phyloP scores from a whole-genome alignment of 2,888 invertebrate genomes.

The Eupithecia inturbata region DNA sequence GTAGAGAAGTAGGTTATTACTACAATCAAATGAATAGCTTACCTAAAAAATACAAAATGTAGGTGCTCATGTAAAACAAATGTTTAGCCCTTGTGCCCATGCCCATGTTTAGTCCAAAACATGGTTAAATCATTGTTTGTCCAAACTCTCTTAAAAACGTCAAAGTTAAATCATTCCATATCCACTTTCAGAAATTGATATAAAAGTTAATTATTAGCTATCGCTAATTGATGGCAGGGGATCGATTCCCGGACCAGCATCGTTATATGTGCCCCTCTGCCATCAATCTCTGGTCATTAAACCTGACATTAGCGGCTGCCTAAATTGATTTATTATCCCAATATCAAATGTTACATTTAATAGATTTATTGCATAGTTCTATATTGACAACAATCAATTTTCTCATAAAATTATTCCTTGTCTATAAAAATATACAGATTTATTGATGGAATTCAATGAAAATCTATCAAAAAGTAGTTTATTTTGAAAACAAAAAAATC shows the following conservation, averaged over 20 bases:
- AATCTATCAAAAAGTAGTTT: too few relatives aligned
- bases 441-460: too few relatives aligned
- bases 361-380: constrained; percentile 19
- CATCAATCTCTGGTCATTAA: constrained; percentile 31
- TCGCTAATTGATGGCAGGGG: too few relatives aligned
- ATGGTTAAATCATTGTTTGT: background rate
- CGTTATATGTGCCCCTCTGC: too few relatives aligned
- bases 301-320: constrained; percentile 24
- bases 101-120: background rate
- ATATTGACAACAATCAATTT: background rate
- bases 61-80: background rate
- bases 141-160: background rate
- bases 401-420: background rate
- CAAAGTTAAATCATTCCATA: background rate
- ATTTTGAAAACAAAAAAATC: too few relatives aligned
- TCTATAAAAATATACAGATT: background rate
- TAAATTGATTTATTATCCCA: constrained; percentile 35
- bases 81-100: background rate
- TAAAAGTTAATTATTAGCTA: constrained; percentile 21
- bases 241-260: too few relatives aligned
- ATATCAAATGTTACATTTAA: constrained; percentile 32
- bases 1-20: background rate
- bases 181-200: constrained; percentile 2
- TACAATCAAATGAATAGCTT: background rate
- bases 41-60: background rate